These are phyloP conservation scores for Microplitis deprimator DNA, from an alignment of 2,888 invertebrate species.

Conservation along the genomic window DNA sequence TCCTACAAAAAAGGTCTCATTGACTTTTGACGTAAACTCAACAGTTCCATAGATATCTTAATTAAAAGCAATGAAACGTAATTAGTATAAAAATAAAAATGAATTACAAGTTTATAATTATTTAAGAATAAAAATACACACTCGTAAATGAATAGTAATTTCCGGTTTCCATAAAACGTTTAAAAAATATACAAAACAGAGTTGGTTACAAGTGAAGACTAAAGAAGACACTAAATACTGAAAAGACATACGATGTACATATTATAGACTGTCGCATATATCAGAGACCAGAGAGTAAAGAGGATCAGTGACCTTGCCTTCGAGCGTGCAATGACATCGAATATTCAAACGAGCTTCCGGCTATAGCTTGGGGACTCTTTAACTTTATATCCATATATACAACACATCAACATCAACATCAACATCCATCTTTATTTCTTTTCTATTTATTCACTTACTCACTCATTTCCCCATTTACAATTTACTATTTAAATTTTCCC, in stretches of 20 bases:
- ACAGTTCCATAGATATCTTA: too few relatives aligned
- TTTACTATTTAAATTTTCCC: conserved; percentile 31
- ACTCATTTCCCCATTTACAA: neutral
- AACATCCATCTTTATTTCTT: conserved; percentile 31
- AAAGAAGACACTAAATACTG: conserved; percentile 7
- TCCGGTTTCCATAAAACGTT: conserved; percentile 44
- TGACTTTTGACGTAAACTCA: too few relatives aligned
- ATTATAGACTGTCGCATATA: conserved; percentile 29
- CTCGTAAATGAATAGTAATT: conserved; percentile 38
- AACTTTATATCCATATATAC: conserved; percentile 14
- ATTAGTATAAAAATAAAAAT: neutral
- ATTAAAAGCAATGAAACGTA: neutral
- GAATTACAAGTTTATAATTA: neutral
- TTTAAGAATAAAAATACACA: neutral
- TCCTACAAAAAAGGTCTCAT: too few relatives aligned
- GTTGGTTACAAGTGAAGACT: conserved; percentile 10
- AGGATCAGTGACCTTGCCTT: conserved; percentile 63
- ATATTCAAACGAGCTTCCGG: conserved; percentile 64
- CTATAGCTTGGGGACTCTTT: conserved; percentile 48
- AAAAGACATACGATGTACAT: conserved; percentile 17
- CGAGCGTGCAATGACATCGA: conserved; percentile 63
- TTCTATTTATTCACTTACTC: neutral
- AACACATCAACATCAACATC: conserved; percentile 1
- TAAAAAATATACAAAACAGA: conserved; percentile 19
- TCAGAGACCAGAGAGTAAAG: conserved; percentile 33